Conservation (phyloP, 2,888 invertebrate genomes). For the Cenopis cana region DNA sequence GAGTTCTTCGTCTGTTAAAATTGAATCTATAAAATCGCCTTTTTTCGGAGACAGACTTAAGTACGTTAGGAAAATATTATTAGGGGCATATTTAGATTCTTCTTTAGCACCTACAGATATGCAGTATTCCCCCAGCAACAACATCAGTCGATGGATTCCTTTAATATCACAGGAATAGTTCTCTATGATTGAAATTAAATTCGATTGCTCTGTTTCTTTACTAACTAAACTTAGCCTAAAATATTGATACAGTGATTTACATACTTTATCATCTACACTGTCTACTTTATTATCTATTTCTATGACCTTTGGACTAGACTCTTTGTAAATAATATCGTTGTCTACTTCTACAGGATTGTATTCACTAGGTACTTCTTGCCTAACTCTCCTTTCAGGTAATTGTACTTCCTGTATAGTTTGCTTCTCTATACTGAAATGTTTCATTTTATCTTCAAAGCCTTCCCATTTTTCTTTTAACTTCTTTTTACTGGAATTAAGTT, state of each 20-base stretch:
- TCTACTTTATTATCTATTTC: constrained; percentile 69
- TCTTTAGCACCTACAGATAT: constrained; percentile 68
- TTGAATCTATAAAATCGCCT: constrained; percentile 61
- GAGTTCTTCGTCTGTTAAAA: constrained; percentile 71
- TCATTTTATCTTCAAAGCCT: constrained; percentile 80
- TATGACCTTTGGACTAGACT: constrained; percentile 78
- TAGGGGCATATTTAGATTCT: constrained; percentile 74
- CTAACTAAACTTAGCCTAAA: constrained; percentile 76
- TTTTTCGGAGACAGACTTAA: constrained; percentile 63
- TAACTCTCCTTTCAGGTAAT: constrained; percentile 38
- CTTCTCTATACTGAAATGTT: constrained; percentile 70
- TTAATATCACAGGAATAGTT: constrained; percentile 79
- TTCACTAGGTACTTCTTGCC: constrained; percentile 54
- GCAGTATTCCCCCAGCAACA: constrained; percentile 75
- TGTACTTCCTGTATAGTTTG: constrained; percentile 50
- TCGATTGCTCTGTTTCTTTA: constrained; percentile 71
- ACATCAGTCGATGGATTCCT: constrained; percentile 71
- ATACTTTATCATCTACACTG: constrained; percentile 60
- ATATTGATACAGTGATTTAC: constrained; percentile 76
- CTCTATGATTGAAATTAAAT: constrained; percentile 76
- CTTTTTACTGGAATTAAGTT: constrained; percentile 81
- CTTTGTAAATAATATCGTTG: constrained; percentile 74
- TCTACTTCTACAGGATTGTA: constrained; percentile 55
- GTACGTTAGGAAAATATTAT: constrained; percentile 75
- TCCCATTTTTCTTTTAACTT: constrained; percentile 84